Conservation (phyloP, 2,113 vertebrate genomes). For the Halcyon senegalensis region DNA sequence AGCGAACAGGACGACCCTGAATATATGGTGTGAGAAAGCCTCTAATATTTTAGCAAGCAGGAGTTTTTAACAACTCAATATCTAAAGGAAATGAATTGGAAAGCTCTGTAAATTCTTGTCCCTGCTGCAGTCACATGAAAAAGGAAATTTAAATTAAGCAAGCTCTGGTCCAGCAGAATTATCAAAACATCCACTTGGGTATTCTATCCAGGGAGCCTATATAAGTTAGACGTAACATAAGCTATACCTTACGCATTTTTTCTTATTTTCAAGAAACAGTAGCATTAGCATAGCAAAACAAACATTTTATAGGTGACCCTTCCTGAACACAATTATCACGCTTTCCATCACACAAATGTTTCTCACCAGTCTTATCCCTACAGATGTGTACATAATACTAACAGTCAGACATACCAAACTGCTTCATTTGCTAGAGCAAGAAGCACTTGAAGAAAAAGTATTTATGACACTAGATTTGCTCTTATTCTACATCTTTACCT, state of each 20-base stretch:
- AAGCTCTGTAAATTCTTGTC: neutral
- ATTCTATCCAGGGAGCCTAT: neutral
- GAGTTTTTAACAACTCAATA: neutral
- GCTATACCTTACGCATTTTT: too few relatives aligned
- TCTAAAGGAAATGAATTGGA: neutral
- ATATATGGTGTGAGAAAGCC: neutral
- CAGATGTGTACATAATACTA: fast-evolving
- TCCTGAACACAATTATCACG: neutral
- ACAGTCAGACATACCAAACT: neutral
- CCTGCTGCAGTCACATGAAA: neutral
- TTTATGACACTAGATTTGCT: neutral
- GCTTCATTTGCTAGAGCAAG: neutral
- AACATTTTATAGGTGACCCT: neutral
- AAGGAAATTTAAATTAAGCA: neutral
- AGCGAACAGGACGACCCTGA: neutral
- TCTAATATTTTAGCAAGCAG: neutral
- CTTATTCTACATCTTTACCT: conserved; percentile 77
- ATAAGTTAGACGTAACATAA: neutral
- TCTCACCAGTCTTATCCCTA: neutral
- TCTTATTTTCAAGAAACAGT: neutral
- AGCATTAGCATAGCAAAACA: neutral
- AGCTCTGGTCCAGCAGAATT: neutral
- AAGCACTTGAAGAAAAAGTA: neutral
- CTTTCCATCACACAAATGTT: neutral
- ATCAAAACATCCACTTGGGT: neutral